Evolutionary conservation across 2,797 vertebrate species (phyloP), one percentile per base, ranked within the genome.

Genomic region (Agapornis canus): DNA sequence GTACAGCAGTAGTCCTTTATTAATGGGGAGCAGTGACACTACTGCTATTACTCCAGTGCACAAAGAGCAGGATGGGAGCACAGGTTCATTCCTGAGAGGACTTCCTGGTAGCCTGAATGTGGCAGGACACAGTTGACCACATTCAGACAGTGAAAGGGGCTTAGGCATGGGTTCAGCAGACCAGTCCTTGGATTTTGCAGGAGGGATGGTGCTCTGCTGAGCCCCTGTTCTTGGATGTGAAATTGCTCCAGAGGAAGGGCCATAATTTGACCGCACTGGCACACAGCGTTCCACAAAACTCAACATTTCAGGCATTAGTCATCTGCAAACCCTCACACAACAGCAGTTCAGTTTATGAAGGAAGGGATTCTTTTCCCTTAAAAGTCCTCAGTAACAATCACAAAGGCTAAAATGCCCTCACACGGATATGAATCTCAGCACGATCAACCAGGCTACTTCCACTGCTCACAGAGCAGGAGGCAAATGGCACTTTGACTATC

Each of bases 401-500:
- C 9, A 66, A 80, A 21, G 14, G 32, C 9, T 35, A 27, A 82
- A 88, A 83, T 64, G 54, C 69, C 70, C 65, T 80, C 49, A 27
- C 32, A 45, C 0, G 3, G 13, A 17, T 5, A n/a, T 3, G 1
- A 51, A 73, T 3, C 77, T 37, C 89, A 69, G 73, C 11, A 11
- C 42, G 71, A 79, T 43, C 70, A 73, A 51, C 68, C 81, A 43
- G 60, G 60, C 47, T 39, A 26, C 83, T 48, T n/a, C 26, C 68
- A 57, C 4, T 22, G 59, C 4, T 61, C 20, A 5, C 0, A 66
- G 70, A 72, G 78, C 73, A 40, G 54, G 75, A 92, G 43, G 70
- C 66, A 72, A 94, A 48, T 1, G 2, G 73, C 81, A 54, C 73
- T 92, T 71, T 48, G 80, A 81, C 68, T 82, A 70, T 87, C 89